Conservation (phyloP, 2,797 vertebrate species). For the Myoxocephalus aenaeus region DNA sequence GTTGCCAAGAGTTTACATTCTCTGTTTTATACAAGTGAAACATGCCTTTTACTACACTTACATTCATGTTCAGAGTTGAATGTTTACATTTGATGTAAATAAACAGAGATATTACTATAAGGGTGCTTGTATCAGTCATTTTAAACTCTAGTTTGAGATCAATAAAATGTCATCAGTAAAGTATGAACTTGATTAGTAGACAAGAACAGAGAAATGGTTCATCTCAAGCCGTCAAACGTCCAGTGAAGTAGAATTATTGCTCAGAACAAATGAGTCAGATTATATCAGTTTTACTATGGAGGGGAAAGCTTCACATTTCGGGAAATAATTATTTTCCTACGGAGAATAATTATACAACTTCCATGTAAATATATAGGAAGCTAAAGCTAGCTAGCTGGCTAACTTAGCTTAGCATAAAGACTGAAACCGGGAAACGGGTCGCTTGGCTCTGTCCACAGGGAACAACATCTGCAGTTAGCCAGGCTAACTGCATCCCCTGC, state of each 20-base stretch:
- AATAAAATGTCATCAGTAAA: not conserved
- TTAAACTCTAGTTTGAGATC: not conserved
- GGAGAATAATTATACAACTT: not conserved
- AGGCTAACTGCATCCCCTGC: too few species aligned
- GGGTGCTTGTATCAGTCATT: not conserved
- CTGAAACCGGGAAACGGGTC: not conserved
- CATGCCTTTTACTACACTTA: constrained; percentile 83
- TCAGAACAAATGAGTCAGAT: not conserved
- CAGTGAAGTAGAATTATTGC: not conserved
- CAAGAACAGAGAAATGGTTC: not conserved
- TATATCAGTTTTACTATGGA: not conserved
- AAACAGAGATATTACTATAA: constrained; percentile 71
- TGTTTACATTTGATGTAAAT: constrained; percentile 84
- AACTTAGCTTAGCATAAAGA: not conserved
- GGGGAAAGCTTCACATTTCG: not conserved
- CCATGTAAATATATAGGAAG: not conserved
- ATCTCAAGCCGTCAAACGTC: not conserved
- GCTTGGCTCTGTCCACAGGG: not conserved
- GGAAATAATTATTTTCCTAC: not conserved
- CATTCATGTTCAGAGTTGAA: constrained; percentile 81
- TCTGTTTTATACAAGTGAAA: constrained; percentile 83
- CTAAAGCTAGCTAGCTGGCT: not conserved
- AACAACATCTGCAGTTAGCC: not conserved
- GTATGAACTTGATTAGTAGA: not conserved
- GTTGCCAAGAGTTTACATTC: constrained; percentile 78